Evolutionary conservation across 1,140 invertebrate species (phyloP), one percentile per base, ranked within the genome.

Genomic region (Arion vulgaris): DNA sequence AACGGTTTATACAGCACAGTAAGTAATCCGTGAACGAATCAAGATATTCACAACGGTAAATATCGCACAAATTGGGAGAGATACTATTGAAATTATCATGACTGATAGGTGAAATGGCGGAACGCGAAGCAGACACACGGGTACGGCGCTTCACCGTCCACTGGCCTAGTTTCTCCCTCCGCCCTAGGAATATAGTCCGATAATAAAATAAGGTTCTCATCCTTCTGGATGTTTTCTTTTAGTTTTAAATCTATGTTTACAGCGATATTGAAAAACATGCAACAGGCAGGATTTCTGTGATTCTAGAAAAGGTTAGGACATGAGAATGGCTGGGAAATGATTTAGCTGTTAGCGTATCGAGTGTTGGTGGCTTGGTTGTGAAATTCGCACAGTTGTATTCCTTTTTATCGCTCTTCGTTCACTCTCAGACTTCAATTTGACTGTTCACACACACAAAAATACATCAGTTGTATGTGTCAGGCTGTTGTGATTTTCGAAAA

Each of bases 121-220:
- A 74, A 51, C 66, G 68, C 74, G n/a, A 82, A 49, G 66, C 80
- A 82, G 62, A 82, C 80, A 82, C 74, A 82, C 80, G 75, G 23
- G 57, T 69, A 68, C 41, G 57, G 68, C 72, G 73, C 57, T 57
- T 82, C 74, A 82, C 80, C 75, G 66, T 72, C 51, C 75, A 36
- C 39, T 80, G 71, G 69, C 77, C 71, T 62, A 80, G 69, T 66
- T 74, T 80, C 83, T 83, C 39, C 26, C 45, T 83, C 76, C 76
- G 80, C 80, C 71, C 80, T 57, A 72, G 80, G 49, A 81, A 81
- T 81, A 74, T 81, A 81, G 80, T 81, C 51, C 80, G 45, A 36
- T 39, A 26, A 62, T 73, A 62, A 81, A 81, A n/a, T 49, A 51
- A 38, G 57, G n/a, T n/a, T n/a, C 36, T 79, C 45, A 23, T 34